phyloP scores from a whole-genome alignment of 1,140 invertebrate species.

The Nasonia longicornis region DNA sequence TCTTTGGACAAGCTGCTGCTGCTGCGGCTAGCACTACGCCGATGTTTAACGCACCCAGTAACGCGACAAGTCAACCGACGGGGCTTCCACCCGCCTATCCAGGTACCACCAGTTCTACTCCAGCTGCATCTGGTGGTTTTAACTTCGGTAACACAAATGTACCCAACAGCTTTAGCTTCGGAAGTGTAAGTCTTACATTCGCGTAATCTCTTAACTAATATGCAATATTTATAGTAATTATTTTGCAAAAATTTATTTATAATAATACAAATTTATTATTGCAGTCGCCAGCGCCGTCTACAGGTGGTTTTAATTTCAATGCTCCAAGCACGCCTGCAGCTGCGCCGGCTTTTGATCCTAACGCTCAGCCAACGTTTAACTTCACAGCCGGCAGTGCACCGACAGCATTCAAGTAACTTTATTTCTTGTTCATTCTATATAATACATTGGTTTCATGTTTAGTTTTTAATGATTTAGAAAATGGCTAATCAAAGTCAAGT shows the following conservation, averaged over 20 bases:
- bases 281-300: constrained; percentile 51
- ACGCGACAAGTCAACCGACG: constrained; percentile 38
- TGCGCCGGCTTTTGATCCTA: constrained; percentile 60
- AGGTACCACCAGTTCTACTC: constrained; percentile 50
- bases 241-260: background rate
- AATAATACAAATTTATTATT: background rate
- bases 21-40: constrained; percentile 42
- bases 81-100: constrained; percentile 50
- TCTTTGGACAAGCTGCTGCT: constrained; percentile 55
- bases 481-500: too few species aligned
- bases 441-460: background rate
- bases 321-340: constrained; percentile 51
- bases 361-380: constrained; percentile 63
- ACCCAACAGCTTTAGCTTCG: constrained; percentile 39
- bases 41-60: constrained; percentile 58
- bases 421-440: constrained; percentile 19
- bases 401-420: constrained; percentile 61
- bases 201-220: background rate
- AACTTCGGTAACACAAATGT: constrained; percentile 52
- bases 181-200: constrained; percentile 50
- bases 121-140: constrained; percentile 52
- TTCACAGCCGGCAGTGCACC: constrained; percentile 65
- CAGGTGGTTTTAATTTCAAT: constrained; percentile 62
- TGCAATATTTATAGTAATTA: too few species aligned
- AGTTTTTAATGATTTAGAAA: too few species aligned